These are phyloP conservation scores for Malaclemys terrapin DNA, from an alignment of 2,113 vertebrate species.

Conservation along the genomic window DNA sequence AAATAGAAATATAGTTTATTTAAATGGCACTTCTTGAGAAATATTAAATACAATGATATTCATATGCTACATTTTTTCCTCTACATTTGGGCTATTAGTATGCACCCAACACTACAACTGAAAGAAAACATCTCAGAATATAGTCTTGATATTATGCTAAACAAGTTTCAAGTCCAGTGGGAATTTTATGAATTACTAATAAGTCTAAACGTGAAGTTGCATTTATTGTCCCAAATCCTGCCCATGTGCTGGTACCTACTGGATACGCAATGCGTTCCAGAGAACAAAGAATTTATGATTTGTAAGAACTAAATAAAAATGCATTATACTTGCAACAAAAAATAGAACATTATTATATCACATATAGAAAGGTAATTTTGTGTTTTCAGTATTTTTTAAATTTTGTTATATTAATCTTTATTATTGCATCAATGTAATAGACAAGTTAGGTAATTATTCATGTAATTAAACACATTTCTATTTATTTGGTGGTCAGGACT, in stretches of 20 bases:
- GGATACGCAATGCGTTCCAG: slow-evolving; percentile 75
- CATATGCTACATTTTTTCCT: slow-evolving; percentile 80
- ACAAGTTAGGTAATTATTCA: not conserved
- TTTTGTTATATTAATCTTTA: slow-evolving; percentile 34
- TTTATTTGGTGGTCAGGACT: not conserved
- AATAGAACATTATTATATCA: slow-evolving; percentile 19
- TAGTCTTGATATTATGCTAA: slow-evolving; percentile 93
- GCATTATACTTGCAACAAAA: slow-evolving; percentile 65
- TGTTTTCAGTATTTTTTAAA: slow-evolving; percentile 5
- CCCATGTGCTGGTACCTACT: slow-evolving; percentile 79
- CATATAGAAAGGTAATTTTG: slow-evolving; percentile 35
- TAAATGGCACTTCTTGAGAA: slow-evolving; percentile 83
- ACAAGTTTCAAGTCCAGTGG: slow-evolving; percentile 85
- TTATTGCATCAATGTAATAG: not conserved
- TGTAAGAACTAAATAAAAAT: slow-evolving; percentile 79
- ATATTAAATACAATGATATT: slow-evolving; percentile 84
- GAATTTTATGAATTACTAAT: slow-evolving; percentile 92
- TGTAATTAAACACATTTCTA: not conserved
- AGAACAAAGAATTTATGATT: slow-evolving; percentile 79
- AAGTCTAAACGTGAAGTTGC: slow-evolving; percentile 91
- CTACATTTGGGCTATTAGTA: slow-evolving; percentile 92
- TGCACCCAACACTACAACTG: slow-evolving; percentile 89
- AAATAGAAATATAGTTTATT: slow-evolving; percentile 82
- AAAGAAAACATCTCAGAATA: slow-evolving; percentile 91
- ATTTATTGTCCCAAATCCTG: slow-evolving; percentile 88